These are phyloP conservation scores for Periplaneta americana DNA, from an alignment of 1,140 invertebrate genomes.

Conservation along the genomic window DNA sequence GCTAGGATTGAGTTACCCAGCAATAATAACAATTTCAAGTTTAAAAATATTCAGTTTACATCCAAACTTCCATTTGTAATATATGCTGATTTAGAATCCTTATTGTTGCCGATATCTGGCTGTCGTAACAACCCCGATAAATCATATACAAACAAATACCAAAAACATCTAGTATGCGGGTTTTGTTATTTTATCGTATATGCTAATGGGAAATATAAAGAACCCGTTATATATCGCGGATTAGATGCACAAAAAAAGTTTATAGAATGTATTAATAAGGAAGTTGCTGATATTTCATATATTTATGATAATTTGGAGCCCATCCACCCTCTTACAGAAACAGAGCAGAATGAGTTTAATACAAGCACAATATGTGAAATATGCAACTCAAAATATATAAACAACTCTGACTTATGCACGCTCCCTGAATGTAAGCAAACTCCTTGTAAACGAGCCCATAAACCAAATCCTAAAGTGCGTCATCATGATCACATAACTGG, in stretches of 20 bases:
- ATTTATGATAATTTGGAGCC: not conserved
- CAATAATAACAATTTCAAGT: not conserved
- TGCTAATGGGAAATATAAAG: not conserved
- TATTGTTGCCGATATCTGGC: not conserved
- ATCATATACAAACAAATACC: not conserved
- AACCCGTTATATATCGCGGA: not conserved
- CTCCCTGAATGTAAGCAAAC: too few relatives aligned
- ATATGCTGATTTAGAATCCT: not conserved
- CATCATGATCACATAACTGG: conserved; percentile 23
- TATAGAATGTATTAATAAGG: not conserved
- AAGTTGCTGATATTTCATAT: not conserved
- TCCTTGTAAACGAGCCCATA: too few relatives aligned
- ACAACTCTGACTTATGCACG: too few relatives aligned
- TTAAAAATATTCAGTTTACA: not conserved
- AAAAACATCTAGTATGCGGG: not conserved
- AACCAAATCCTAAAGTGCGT: too few relatives aligned
- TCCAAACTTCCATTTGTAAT: not conserved
- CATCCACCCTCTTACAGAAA: not conserved
- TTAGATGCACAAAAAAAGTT: not conserved
- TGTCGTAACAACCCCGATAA: not conserved
- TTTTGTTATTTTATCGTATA: not conserved
- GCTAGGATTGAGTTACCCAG: not conserved
- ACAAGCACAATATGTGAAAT: not conserved
- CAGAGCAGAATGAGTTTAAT: not conserved
- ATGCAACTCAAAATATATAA: not conserved